Percentiles rank a stretch among this genome's conserved stretches.
Evolutionary conservation across 2,113 vertebrate genomes (phyloP).

Genomic region (Coptodon rendalli): DNA sequence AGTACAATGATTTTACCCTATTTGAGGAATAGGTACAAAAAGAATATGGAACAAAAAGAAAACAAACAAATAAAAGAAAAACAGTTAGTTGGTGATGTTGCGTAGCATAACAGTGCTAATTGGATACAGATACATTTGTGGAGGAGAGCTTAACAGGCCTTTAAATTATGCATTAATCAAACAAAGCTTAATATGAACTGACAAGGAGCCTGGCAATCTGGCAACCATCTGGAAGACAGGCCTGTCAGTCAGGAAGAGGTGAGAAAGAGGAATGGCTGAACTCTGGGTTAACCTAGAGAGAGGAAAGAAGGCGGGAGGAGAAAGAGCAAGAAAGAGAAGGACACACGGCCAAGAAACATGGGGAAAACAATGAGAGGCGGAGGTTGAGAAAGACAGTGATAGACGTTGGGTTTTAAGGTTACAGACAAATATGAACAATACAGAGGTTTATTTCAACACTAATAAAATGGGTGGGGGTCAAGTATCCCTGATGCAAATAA

Average conservation of each 20-base stretch:
- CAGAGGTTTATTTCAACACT: slow-evolving; percentile 10
- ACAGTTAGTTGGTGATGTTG: slow-evolving; percentile 41
- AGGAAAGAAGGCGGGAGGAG: background rate
- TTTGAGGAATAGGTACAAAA: background rate
- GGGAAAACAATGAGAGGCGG: background rate
- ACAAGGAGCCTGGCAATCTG: slow-evolving; percentile 61
- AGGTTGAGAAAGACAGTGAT: background rate
- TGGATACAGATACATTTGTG: slow-evolving; percentile 56
- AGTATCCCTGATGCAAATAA: slow-evolving; percentile 4
- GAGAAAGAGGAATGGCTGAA: slow-evolving; percentile 57
- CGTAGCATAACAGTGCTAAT: slow-evolving; percentile 34
- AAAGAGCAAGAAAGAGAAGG: background rate
- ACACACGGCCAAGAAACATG: background rate
- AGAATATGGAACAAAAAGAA: background rate
- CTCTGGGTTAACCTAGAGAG: slow-evolving; percentile 38
- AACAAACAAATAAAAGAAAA: background rate
- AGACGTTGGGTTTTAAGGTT: slow-evolving; percentile 15
- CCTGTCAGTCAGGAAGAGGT: slow-evolving; percentile 62
- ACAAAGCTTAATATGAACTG: slow-evolving; percentile 59
- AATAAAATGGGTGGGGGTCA: slow-evolving; percentile 9
- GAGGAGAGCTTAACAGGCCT: slow-evolving; percentile 42
- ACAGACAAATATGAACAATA: background rate
- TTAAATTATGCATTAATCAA: slow-evolving; percentile 69
- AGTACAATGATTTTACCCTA: background rate
- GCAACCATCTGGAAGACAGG: slow-evolving; percentile 64